Conservation (phyloP, 2,797 vertebrate genomes). For the Threskiornis aethiopicus region DNA sequence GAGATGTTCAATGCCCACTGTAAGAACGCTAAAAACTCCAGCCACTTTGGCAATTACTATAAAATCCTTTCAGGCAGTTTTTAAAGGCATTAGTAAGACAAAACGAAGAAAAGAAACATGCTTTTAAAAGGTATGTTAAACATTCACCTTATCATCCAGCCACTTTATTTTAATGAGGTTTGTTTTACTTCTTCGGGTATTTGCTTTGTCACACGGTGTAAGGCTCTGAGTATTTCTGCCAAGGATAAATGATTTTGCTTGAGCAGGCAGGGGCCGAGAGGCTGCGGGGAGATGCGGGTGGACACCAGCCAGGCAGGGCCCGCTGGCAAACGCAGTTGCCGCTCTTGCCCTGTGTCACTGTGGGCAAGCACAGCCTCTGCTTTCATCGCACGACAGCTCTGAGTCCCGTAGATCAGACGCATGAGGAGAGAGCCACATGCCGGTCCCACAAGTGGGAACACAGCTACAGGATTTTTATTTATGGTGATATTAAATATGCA, state of each 20-base stretch:
- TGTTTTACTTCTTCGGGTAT: conserved; percentile 21
- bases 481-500: conserved; percentile 52
- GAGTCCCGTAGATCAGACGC: background rate
- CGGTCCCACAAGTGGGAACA: background rate
- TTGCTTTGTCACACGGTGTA: background rate
- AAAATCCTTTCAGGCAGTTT: background rate
- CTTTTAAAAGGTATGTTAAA: conserved; percentile 31
- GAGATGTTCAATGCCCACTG: background rate
- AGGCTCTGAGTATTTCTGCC: background rate
- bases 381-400: background rate
- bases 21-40: background rate
- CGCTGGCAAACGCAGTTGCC: fast-evolving
- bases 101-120: background rate
- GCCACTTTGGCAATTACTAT: background rate
- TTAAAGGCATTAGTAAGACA: conserved; percentile 15
- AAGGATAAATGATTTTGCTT: background rate
- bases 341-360: background rate
- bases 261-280: background rate
- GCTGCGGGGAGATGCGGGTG: background rate
- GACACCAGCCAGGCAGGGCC: background rate
- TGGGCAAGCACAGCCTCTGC: background rate
- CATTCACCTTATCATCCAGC: conserved; percentile 7
- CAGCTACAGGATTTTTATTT: background rate
- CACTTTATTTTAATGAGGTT: conserved; percentile 58
- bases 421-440: background rate